A percentile compares a stretch with the other conserved stretches of the same genome.
phyloP scores from a whole-genome alignment of 2,113 vertebrate species.

The Ptyas mucosa region DNA sequence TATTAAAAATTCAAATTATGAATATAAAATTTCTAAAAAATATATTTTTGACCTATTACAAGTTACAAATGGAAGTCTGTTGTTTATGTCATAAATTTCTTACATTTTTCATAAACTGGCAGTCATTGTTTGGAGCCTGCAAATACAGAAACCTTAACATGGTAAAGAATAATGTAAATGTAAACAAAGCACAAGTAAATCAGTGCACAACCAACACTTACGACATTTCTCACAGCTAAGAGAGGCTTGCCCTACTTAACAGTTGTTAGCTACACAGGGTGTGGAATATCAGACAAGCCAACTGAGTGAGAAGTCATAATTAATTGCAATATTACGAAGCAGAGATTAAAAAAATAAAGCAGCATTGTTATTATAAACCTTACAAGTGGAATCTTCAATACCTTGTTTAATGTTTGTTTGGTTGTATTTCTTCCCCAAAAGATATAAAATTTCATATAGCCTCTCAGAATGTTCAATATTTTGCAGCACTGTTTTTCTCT shows the following conservation, averaged over 20 bases:
- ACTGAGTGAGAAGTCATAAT: not conserved
- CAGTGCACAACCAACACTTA: constrained; percentile 25
- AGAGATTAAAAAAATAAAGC: not conserved
- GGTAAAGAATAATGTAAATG: constrained; percentile 17
- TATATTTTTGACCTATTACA: not conserved
- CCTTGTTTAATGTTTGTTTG: not conserved
- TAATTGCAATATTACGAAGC: not conserved
- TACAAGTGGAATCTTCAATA: not conserved
- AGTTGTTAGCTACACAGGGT: constrained; percentile 4
- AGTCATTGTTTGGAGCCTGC: not conserved
- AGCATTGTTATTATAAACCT: fast-evolving
- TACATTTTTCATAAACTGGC: not conserved
- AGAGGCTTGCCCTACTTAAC: not conserved
- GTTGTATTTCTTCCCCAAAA: not conserved
- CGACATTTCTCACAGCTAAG: constrained; percentile 22
- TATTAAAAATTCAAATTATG: not conserved
- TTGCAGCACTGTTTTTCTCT: not conserved
- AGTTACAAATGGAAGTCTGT: not conserved
- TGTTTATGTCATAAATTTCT: no score
- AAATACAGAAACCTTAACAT: not conserved
- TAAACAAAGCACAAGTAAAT: constrained; percentile 16
- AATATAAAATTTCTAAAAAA: not conserved
- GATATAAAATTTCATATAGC: not conserved
- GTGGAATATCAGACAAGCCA: not conserved
- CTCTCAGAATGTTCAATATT: not conserved